Evolutionary conservation across 2,113 vertebrate genomes (phyloP).

Genomic region (Pao palembangensis): DNA sequence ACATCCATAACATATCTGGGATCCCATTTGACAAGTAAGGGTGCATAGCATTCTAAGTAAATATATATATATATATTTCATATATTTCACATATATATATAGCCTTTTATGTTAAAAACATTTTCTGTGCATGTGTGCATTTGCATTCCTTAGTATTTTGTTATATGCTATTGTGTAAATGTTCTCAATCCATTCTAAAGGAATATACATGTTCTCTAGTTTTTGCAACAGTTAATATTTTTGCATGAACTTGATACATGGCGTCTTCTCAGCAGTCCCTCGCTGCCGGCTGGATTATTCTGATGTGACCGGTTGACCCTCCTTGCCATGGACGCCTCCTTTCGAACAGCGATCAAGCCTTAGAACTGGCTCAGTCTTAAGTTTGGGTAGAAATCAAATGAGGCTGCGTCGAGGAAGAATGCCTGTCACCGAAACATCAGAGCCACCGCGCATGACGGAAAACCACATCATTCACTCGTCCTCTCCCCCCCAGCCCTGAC

Average conservation of each 20-base stretch:
- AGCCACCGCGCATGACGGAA: conserved; percentile 34
- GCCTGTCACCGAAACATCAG: conserved; percentile 55
- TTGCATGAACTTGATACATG: conserved; percentile 74
- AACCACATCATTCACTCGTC: background rate
- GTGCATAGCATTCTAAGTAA: conserved; percentile 84
- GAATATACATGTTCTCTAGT: conserved; percentile 79
- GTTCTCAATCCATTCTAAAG: conserved; percentile 79
- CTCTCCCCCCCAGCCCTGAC: conserved; percentile 28
- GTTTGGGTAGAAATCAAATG: conserved; percentile 44
- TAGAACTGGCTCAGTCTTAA: conserved; percentile 50
- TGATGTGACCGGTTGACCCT: conserved; percentile 28
- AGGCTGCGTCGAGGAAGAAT: conserved; percentile 65
- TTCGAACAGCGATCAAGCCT: conserved; percentile 41
- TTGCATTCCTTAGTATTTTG: conserved; percentile 81
- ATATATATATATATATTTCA: conserved; percentile 73
- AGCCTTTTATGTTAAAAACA: conserved; percentile 79
- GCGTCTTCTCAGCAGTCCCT: conserved; percentile 50
- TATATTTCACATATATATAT: conserved; percentile 67
- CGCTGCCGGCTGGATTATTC: conserved; percentile 38
- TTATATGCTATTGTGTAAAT: conserved; percentile 81
- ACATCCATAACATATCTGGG: conserved; percentile 81
- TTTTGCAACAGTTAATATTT: conserved; percentile 79
- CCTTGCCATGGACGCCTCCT: conserved; percentile 40
- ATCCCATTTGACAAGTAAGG: conserved; percentile 77
- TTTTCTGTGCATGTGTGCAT: conserved; percentile 81